These are phyloP conservation scores for Callaeas wilsoni DNA, from an alignment of 2,113 vertebrate genomes.

Conservation along the genomic window DNA sequence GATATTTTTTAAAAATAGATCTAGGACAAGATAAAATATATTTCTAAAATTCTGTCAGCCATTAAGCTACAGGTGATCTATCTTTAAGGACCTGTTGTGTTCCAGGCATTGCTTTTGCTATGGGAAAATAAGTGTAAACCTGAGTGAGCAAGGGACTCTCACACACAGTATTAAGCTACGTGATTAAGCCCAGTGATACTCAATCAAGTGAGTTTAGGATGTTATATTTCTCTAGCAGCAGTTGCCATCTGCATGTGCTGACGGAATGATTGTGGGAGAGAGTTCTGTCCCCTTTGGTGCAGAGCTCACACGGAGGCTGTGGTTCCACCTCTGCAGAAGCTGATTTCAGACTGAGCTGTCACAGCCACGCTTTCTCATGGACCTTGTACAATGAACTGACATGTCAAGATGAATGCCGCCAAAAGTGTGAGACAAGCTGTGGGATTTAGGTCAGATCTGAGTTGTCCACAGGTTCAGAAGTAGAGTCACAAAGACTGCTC, in stretches of 20 bases:
- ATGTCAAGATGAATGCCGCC: not conserved
- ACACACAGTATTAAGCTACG: not conserved
- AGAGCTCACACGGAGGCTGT: fast-evolving
- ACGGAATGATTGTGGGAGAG: not conserved
- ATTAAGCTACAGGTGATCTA: not conserved
- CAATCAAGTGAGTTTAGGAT: not conserved
- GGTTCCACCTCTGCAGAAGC: not conserved
- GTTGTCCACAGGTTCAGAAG: not conserved
- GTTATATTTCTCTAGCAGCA: not conserved
- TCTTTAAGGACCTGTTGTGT: not conserved
- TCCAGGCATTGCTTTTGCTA: not conserved
- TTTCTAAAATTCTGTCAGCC: not conserved
- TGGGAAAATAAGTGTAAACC: not conserved
- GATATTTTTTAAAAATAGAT: not conserved
- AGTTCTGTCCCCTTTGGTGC: fast-evolving
- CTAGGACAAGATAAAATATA: not conserved
- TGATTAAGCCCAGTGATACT: not conserved
- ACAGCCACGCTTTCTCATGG: not conserved
- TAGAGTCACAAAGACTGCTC: not conserved
- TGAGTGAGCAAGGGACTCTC: not conserved
- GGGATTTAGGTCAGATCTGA: not conserved
- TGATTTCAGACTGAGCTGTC: not conserved
- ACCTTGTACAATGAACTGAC: not conserved
- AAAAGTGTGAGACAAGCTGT: not conserved
- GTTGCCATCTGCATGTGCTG: not conserved